Conservation (phyloP, 1,140 invertebrate species). For the Trichonephila clavipes region DNA sequence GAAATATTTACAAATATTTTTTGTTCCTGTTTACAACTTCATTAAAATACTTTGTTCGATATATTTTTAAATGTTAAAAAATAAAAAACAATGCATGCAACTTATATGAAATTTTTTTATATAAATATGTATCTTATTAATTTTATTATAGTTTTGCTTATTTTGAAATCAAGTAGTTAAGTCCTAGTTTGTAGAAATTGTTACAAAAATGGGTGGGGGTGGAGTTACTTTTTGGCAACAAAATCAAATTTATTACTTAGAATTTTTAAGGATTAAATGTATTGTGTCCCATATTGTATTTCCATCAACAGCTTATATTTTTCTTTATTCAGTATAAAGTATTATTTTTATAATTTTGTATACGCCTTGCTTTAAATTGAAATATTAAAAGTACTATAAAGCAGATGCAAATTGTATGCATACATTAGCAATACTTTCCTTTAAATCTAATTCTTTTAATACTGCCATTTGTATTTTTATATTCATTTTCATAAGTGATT, state of each 20-base stretch:
- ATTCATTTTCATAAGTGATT: neutral
- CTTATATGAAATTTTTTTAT: no score
- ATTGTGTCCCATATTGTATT: no score
- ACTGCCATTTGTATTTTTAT: constrained; percentile 1
- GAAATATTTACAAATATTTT: neutral
- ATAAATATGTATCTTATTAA: neutral
- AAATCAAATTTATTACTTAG: neutral
- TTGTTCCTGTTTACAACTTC: neutral
- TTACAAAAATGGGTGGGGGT: neutral
- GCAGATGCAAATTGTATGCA: neutral
- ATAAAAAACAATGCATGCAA: no score
- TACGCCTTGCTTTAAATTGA: neutral
- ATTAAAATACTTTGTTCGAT: neutral
- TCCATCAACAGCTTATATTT: neutral
- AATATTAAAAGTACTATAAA: neutral
- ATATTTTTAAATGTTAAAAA: neutral
- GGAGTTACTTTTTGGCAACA: neutral
- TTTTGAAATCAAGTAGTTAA: no score
- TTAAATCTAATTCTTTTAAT: neutral
- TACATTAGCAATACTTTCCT: neutral
- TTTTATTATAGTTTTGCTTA: neutral
- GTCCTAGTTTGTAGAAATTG: no score
- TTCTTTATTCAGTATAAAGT: neutral
- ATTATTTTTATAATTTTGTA: constrained; percentile 10
- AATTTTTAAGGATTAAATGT: no score